phyloP scores from a whole-genome alignment of 2,888 invertebrate genomes.

The Lasioglossum calceatum region DNA sequence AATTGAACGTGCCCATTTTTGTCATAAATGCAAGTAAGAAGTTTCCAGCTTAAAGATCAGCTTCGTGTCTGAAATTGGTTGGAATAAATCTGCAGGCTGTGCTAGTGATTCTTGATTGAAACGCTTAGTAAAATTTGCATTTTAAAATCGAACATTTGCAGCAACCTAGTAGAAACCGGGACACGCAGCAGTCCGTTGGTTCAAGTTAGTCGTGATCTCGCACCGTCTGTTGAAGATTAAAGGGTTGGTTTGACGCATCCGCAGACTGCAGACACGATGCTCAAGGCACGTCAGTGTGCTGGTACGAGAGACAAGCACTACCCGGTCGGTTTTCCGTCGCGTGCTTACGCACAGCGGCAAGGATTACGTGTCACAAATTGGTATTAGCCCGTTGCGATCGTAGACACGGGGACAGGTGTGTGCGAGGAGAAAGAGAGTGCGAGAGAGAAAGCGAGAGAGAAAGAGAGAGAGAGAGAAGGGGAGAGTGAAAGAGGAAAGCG shows the following conservation, averaged over 20 bases:
- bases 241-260: slow-evolving; percentile 55
- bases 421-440: slow-evolving; percentile 22
- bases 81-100: too few relatives aligned
- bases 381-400: slow-evolving; percentile 61
- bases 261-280: slow-evolving; percentile 9
- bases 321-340: slow-evolving; percentile 54
- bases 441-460: not conserved
- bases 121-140: not conserved
- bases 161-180: not conserved
- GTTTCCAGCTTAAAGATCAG: too few relatives aligned
- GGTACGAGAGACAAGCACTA: slow-evolving; percentile 35
- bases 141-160: not conserved
- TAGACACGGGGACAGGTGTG: slow-evolving; percentile 66
- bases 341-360: slow-evolving; percentile 59
- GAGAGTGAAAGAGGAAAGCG: slow-evolving; percentile 56
- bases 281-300: not conserved
- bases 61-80: too few relatives aligned
- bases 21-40: too few relatives aligned
- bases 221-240: slow-evolving; percentile 45
- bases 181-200: not conserved
- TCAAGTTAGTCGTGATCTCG: not conserved
- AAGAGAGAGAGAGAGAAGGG: not conserved
- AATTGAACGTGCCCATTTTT: too few relatives aligned
- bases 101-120: too few relatives aligned
- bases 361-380: slow-evolving; percentile 75